Percentiles rank a stretch among this genome's conserved stretches.
Conservation (phyloP, 2,888 invertebrate genomes). For the Chorisops tibialis region DNA sequence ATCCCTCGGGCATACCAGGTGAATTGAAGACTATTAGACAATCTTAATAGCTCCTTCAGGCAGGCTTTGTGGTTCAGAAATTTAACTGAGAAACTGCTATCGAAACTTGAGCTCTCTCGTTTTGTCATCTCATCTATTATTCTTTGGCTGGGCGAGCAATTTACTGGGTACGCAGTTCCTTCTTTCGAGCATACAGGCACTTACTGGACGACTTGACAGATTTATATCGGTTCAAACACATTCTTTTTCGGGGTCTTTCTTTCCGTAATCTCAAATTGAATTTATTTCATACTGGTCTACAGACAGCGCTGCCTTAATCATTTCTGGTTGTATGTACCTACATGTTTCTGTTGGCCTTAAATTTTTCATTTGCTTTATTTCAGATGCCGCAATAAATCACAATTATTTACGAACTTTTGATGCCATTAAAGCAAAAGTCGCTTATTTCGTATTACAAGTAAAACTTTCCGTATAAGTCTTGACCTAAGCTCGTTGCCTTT, state of each 20-base stretch:
- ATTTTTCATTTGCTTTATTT: no score
- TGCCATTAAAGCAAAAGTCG: no score
- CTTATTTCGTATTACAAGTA: no score
- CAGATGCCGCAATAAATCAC: no score
- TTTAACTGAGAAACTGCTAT: conserved; percentile 9
- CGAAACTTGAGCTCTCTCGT: neutral
- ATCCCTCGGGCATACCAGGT: neutral
- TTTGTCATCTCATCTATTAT: conserved; percentile 9
- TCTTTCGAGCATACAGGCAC: neutral
- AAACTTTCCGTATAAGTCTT: no score
- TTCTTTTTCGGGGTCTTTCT: neutral
- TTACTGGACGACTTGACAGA: conserved; percentile 8
- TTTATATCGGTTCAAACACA: conserved; percentile 15
- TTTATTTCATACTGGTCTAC: neutral
- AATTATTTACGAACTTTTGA: no score
- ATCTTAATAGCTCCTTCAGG: neutral
- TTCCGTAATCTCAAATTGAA: conserved; percentile 8
- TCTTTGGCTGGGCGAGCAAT: neutral
- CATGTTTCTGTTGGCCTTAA: no score
- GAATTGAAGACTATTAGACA: neutral
- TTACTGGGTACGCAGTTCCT: neutral
- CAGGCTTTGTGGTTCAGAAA: neutral
- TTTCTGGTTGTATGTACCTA: no score
- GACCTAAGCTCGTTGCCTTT: no score
- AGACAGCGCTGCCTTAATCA: no score